Evolutionary conservation across 1,140 invertebrate species (phyloP).

Genomic region (Neodiprion lecontei): DNA sequence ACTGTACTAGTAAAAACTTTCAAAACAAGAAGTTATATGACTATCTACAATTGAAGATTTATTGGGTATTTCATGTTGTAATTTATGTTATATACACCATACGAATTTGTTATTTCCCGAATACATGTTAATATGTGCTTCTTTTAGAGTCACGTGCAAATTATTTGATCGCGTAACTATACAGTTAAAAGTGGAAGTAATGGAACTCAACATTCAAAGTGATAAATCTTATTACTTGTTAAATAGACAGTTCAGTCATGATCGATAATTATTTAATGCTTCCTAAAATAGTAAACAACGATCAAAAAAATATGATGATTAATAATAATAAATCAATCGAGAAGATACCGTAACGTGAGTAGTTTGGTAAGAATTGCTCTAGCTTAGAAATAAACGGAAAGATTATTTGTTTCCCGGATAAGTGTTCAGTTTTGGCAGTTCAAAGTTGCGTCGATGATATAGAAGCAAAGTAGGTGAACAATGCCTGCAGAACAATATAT

Average conservation of each 20-base stretch:
- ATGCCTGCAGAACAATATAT: not conserved
- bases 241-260: not conserved
- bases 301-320: not conserved
- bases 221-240: not conserved
- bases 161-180: not conserved
- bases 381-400: not conserved
- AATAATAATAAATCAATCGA: too few relatives aligned
- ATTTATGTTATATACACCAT: slow-evolving; percentile 10
- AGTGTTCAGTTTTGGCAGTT: not conserved
- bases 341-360: not conserved
- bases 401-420: not conserved
- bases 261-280: not conserved
- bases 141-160: not conserved
- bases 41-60: slow-evolving; percentile 38
- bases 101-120: not conserved
- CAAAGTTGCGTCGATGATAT: not conserved
- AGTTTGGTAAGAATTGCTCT: not conserved
- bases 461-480: not conserved
- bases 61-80: not conserved
- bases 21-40: slow-evolving; percentile 31
- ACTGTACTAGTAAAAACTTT: slow-evolving; percentile 28
- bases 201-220: not conserved
- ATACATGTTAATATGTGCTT: too few relatives aligned
- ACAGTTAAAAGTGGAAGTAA: not conserved
- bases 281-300: not conserved